Evolutionary conservation across 2,113 vertebrate genomes (phyloP).

Genomic region (Nansenia antarctica): DNA sequence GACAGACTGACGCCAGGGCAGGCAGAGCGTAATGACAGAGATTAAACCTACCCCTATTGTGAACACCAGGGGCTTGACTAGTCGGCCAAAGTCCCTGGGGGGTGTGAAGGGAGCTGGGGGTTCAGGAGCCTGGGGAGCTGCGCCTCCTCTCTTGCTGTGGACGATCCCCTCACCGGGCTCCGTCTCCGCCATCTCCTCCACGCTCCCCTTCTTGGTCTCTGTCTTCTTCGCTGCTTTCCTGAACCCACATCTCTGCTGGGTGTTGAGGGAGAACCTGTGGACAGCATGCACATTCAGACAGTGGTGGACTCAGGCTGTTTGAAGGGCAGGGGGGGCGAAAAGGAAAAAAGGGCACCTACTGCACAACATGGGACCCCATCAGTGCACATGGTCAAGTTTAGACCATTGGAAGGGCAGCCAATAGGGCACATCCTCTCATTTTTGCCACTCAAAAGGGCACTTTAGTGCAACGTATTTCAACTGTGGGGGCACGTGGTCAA

Average conservation of each 20-base stretch:
- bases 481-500: too few species aligned
- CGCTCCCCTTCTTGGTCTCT: slow-evolving; percentile 67
- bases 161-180: slow-evolving; percentile 36
- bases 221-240: slow-evolving; percentile 74
- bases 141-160: slow-evolving; percentile 55
- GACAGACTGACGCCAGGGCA: too few species aligned
- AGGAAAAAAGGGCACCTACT: too few species aligned
- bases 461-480: too few species aligned
- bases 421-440: too few species aligned
- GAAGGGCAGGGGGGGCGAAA: too few species aligned
- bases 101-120: slow-evolving; percentile 50
- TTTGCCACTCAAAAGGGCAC: too few species aligned
- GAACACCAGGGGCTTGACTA: slow-evolving; percentile 85
- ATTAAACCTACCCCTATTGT: slow-evolving; percentile 84
- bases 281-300: too few species aligned
- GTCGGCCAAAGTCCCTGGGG: slow-evolving; percentile 64
- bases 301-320: too few species aligned
- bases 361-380: too few species aligned
- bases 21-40: not conserved
- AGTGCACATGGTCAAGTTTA: too few species aligned
- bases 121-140: slow-evolving; percentile 56
- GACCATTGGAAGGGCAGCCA: too few species aligned
- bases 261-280: slow-evolving; percentile 67
- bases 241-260: slow-evolving; percentile 80
- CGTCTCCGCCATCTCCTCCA: slow-evolving; percentile 49